Conservation (phyloP, 2,113 vertebrate genomes). For the Phycodurus eques region DNA sequence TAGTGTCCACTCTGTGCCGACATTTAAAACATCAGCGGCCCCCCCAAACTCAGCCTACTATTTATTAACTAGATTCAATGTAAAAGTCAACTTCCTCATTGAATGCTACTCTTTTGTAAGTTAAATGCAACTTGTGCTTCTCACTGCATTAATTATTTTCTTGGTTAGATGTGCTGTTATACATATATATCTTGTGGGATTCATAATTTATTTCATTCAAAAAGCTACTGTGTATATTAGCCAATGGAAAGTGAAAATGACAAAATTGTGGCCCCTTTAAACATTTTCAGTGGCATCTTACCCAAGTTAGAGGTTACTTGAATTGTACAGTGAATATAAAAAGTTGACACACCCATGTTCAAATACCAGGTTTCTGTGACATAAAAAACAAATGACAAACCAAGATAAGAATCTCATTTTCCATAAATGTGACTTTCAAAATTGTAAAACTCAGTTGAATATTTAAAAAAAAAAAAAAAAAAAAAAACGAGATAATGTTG, state of each 20-base stretch:
- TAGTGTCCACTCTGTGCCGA: slow-evolving; percentile 25
- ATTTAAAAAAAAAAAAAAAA: too few relatives aligned
- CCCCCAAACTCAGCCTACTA: slow-evolving; percentile 9
- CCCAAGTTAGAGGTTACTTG: too few relatives aligned
- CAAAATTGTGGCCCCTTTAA: background rate
- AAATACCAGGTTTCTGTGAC: too few relatives aligned
- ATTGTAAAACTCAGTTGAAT: too few relatives aligned
- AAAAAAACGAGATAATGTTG: background rate
- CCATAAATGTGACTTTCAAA: too few relatives aligned
- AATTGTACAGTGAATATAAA: too few relatives aligned
- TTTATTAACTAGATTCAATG: slow-evolving; percentile 14
- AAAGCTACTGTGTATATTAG: background rate
- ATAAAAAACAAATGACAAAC: too few relatives aligned
- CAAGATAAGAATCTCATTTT: too few relatives aligned
- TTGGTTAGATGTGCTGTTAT: background rate
- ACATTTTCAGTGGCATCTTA: too few relatives aligned
- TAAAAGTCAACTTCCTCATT: slow-evolving; percentile 20
- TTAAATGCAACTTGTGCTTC: slow-evolving; percentile 16
- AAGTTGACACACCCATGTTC: background rate
- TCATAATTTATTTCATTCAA: background rate
- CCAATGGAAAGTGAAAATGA: background rate
- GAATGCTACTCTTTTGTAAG: slow-evolving; percentile 15
- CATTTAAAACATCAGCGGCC: slow-evolving; percentile 5
- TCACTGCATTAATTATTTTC: slow-evolving; percentile 9
- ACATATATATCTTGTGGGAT: background rate